Percentiles rank a stretch among this genome's conserved stretches.
Conservation (phyloP, 2,113 vertebrate genomes). For the Sinocyclocheilus anshuiensis region DNA sequence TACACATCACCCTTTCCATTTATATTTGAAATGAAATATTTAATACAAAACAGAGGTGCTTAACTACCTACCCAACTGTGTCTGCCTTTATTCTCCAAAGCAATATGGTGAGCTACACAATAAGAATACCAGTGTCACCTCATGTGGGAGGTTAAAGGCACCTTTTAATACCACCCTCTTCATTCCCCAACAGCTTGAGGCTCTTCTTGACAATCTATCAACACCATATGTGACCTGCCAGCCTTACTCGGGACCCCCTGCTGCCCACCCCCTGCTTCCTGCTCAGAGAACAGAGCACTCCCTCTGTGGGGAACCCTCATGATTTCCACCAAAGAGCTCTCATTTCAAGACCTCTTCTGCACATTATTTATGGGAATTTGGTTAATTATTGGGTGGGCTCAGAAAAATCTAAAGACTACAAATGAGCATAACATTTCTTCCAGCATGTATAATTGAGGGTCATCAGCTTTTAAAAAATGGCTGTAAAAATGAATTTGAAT, state of each 20-base stretch:
- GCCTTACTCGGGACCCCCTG: conserved; percentile 17
- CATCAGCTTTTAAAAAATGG: neutral
- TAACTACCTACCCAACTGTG: neutral
- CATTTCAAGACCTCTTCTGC: neutral
- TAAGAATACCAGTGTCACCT: conserved; percentile 2
- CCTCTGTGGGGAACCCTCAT: neutral
- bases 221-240: conserved; percentile 37
- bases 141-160: conserved; percentile 3
- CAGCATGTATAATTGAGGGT: neutral
- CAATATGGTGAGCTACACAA: neutral
- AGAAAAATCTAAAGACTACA: neutral
- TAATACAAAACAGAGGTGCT: neutral
- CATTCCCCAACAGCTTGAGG: neutral
- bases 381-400: conserved; percentile 18
- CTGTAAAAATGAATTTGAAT: neutral
- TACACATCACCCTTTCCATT: neutral
- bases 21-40: neutral
- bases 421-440: neutral
- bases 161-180: conserved; percentile 7
- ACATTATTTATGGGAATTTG: neutral
- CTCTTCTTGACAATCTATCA: conserved; percentile 16
- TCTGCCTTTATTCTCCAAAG: neutral
- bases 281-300: conserved; percentile 14
- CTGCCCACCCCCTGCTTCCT: conserved; percentile 5
- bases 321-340: neutral